Base-by-base conservation (phyloP, 2,113 vertebrate genomes). In the Takifugu flavidus region DNA sequence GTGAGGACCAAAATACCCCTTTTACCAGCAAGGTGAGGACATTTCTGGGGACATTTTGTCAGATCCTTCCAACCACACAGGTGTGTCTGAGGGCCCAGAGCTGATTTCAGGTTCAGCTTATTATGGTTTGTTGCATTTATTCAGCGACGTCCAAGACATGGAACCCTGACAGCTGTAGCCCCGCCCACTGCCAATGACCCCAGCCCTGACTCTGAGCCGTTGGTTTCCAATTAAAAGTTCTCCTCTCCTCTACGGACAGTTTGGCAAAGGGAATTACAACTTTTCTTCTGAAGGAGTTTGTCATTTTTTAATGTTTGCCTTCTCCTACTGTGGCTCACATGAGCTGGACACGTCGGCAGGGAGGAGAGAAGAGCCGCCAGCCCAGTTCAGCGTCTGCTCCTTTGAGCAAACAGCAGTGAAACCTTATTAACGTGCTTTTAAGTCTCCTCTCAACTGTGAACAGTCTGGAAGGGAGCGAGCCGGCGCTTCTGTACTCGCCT, bases 401-500 rank as follows among this genome's bases (percentile, higher is more conserved):
- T 20, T 20, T 20, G 20, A 20, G 20, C 26, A 8, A 43, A 26
- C 20, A 39, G 25, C 54, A 31, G 34, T 27, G 5, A 49, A 3
- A 42, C 3, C 34, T 10, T 39, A 11, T 10, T 11, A 11, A 10
- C 34, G 34, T 3, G 7, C 34, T 10, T 10, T 39, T 39, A 39
- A 39, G 11, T 8, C 29, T 6, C 29, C 29, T 31, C 29, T 31
- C 29, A 11, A 10, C 34, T 10, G 34, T 2, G 8, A 39, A 39
- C 34, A 39, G 6, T 2, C 5, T 25, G 1, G n/a, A 25, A 1
- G 28, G 1, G 53, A 44, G n/a, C 5, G 13, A n/a, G 39, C 13
- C 6, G 5, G 49, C 4, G 28, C 49, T 11, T 5, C 26, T 1
- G 77, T 92, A 96, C 95, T 96, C 93, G 90, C 97, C 97, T 99